Evolutionary conservation across 2,888 invertebrate genomes (phyloP), one percentile per base, ranked within the genome.

Genomic region (Euplagia quadripunctaria): DNA sequence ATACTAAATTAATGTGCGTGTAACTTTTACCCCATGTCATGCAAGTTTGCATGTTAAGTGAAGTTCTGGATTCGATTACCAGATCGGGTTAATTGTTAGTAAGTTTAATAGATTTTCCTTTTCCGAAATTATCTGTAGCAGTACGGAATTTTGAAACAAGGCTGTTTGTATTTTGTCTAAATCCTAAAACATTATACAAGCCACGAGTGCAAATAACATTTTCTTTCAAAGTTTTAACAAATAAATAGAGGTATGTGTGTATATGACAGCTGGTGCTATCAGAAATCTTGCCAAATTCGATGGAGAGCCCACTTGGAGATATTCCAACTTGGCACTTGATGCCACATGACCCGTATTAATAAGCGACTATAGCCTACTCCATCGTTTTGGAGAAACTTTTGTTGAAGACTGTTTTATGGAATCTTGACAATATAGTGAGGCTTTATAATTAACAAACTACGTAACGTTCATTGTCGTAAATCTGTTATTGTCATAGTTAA

Each of bases 201-300:
- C 16, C 46, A 31, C 49, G 9, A 58, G 58, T 58, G 20, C 58
- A n/a, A 67, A 42, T 73, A 80, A 81, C 66, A 76, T 69, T 75
- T 75, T 64, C 69, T 71, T 58, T 43, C 71, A 74, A 72, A 76
- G 69, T 73, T 77, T 75, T 69, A 43, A 66, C 55, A 42, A 77
- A 75, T 74, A 55, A n/a, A 76, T 81, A 86, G 86, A 89, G 89
- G 89, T 91, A 91, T 86, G 79, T 88, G 43, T 70, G 88, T 84
- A 78, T 85, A 87, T 89, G 92, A 92, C 93, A 93, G 89, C 93
- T 93, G 93, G 86, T 84, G 82, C 85, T 87, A 90, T 92, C 91
- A 90, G 90, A 89, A 82, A 86, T 91, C 93, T 93, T 94, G 95
- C 95, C 95, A 95, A 95, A 94, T 93, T 91, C 92, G 87, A 91